Percentiles rank a stretch among this genome's conserved stretches.
These are phyloP conservation scores for Microtus richardsoni DNA, from an alignment of 2,113 vertebrate species.

Conservation along the genomic window DNA sequence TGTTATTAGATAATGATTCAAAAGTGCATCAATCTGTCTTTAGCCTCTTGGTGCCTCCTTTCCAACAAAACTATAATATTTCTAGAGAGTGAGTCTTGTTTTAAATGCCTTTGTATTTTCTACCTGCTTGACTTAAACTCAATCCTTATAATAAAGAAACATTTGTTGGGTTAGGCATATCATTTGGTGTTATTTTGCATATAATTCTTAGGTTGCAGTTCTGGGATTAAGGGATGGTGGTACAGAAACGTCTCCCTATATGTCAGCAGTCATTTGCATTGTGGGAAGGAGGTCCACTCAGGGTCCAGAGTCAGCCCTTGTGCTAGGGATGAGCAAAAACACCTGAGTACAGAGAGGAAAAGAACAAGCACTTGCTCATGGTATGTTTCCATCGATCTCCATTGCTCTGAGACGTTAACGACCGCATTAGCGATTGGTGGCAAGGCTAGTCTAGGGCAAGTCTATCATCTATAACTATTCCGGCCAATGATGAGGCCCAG, in stretches of 20 bases:
- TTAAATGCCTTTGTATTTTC: background rate
- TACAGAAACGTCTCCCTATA: background rate
- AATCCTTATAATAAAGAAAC: background rate
- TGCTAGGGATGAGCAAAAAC: no score
- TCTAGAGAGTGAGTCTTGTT: background rate
- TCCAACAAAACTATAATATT: background rate
- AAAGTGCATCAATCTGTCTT: background rate
- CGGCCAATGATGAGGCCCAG: background rate
- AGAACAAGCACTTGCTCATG: fast-evolving
- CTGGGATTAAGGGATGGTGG: background rate
- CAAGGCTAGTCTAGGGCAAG: background rate
- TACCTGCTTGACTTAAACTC: background rate
- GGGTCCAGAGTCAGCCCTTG: background rate
- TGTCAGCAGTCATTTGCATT: background rate
- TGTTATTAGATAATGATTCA: conserved; percentile 13
- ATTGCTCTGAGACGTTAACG: background rate
- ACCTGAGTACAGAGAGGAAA: background rate
- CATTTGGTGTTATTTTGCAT: background rate
- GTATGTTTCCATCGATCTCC: background rate
- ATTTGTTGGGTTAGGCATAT: background rate
- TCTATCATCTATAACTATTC: background rate
- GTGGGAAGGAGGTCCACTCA: background rate
- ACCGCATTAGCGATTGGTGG: background rate
- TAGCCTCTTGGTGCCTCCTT: background rate
- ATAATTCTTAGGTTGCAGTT: background rate